Conservation (phyloP, 2,888 invertebrate species). For the Hofmannophila pseudospretella region DNA sequence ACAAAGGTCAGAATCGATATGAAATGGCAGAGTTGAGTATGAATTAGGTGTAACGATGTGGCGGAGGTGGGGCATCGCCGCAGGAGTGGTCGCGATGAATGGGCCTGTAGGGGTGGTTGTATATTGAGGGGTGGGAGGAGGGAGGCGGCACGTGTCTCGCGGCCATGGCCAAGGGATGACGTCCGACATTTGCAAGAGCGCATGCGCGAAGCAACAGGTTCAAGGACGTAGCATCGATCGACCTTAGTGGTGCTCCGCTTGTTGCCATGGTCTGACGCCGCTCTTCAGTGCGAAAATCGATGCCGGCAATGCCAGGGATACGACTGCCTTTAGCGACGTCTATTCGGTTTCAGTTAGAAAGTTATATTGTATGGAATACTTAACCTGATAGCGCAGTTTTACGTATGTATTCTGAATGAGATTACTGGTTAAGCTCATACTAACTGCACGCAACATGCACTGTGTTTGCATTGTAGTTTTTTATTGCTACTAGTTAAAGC, state of each 20-base stretch:
- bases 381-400: no score
- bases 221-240: slow-evolving; percentile 70
- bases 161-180: slow-evolving; percentile 69
- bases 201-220: slow-evolving; percentile 57
- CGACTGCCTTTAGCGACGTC: slow-evolving; percentile 1
- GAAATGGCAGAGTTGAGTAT: slow-evolving; percentile 61
- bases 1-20: slow-evolving; percentile 58
- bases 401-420: no score
- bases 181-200: slow-evolving; percentile 49
- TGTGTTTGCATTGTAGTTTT: no score
- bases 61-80: slow-evolving; percentile 31
- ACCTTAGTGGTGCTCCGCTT: slow-evolving; percentile 38
- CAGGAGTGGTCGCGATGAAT: slow-evolving; percentile 48
- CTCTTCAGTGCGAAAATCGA: slow-evolving; percentile 43
- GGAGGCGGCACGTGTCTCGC: slow-evolving; percentile 45
- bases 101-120: slow-evolving; percentile 18
- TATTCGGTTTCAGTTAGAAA: no score
- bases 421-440: no score
- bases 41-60: slow-evolving; percentile 26
- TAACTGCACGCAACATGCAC: no score
- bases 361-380: no score
- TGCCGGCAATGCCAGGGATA: slow-evolving; percentile 52
- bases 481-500: no score
- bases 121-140: slow-evolving; percentile 21
- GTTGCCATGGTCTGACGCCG: slow-evolving; percentile 56